These are phyloP conservation scores for Dreissena polymorpha DNA, from an alignment of 1,140 invertebrate species.

Conservation along the genomic window DNA sequence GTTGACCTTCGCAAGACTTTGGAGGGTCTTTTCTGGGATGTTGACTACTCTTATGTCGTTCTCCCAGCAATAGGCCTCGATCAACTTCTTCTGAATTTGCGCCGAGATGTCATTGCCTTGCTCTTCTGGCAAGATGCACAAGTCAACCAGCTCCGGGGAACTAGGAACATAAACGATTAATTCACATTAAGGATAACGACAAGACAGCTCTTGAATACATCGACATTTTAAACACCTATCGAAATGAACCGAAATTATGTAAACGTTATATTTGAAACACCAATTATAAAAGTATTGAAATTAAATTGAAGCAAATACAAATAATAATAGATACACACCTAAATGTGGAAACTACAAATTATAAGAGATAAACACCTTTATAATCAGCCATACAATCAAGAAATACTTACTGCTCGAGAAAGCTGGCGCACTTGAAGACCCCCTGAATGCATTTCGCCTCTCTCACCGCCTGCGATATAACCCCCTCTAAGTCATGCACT, in stretches of 20 bases:
- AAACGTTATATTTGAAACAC: neutral
- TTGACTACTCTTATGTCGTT: constrained; percentile 70
- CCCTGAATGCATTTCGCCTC: constrained; percentile 36
- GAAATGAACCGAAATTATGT: neutral
- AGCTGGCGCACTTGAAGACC: constrained; percentile 32
- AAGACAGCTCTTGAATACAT: too few species aligned
- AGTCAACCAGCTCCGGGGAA: constrained; percentile 69
- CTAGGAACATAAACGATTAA: constrained; percentile 50
- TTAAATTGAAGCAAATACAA: too few species aligned
- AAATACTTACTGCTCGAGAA: constrained; percentile 53
- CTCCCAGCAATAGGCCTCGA: constrained; percentile 77
- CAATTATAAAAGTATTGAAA: too few species aligned
- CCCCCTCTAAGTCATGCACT: neutral
- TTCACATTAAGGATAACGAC: too few species aligned
- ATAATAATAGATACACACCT: too few species aligned
- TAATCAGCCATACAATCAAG: neutral
- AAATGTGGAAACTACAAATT: too few species aligned
- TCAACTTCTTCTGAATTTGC: constrained; percentile 74
- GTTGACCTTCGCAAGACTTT: neutral
- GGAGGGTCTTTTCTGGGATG: neutral
- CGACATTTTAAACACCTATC: neutral
- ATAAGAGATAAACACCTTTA: too few species aligned
- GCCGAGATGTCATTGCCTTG: constrained; percentile 63
- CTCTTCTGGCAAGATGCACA: constrained; percentile 71
- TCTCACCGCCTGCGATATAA: constrained; percentile 19